A percentile compares a stretch with the other conserved stretches of the same genome.
phyloP scores from a whole-genome alignment of 2,888 invertebrate genomes.

The Pterobdella sp. region DNA sequence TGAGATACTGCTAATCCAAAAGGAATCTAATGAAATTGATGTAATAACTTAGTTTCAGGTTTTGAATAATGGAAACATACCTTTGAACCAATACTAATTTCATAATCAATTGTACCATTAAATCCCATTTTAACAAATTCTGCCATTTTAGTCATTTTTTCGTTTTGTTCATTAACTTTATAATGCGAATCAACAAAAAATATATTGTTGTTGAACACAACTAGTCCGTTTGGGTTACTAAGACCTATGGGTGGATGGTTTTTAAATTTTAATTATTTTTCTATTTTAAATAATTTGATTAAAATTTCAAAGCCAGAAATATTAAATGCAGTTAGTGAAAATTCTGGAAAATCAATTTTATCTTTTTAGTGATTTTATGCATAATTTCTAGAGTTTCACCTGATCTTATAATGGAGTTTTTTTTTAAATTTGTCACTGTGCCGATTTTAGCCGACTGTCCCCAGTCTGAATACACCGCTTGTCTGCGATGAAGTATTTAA shows the following conservation, averaged over 20 bases:
- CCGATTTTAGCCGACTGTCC: not conserved
- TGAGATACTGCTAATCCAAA: not conserved
- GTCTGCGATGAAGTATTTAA: too few species aligned
- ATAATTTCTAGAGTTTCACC: too few species aligned
- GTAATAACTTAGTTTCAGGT: not conserved
- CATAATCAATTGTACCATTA: not conserved
- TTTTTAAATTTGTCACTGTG: not conserved
- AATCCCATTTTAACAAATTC: not conserved
- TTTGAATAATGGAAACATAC: not conserved
- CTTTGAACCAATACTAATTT: not conserved
- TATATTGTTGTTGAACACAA: not conserved
- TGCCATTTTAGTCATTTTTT: not conserved
- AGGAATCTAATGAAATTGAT: not conserved
- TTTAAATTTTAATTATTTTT: too few species aligned
- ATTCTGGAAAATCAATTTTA: too few species aligned
- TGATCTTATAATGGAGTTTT: not conserved
- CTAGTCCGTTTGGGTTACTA: constrained; percentile 24
- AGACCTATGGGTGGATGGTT: not conserved
- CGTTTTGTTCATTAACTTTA: not conserved
- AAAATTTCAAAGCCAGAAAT: too few species aligned
- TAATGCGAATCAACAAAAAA: constrained; percentile 24
- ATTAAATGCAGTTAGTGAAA: too few species aligned
- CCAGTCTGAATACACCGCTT: not conserved
- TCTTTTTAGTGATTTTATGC: too few species aligned
- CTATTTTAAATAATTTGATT: too few species aligned